Evolutionary conservation across 2,797 vertebrate species (phyloP).

Genomic region (Parauchenoglanis ngamensis): DNA sequence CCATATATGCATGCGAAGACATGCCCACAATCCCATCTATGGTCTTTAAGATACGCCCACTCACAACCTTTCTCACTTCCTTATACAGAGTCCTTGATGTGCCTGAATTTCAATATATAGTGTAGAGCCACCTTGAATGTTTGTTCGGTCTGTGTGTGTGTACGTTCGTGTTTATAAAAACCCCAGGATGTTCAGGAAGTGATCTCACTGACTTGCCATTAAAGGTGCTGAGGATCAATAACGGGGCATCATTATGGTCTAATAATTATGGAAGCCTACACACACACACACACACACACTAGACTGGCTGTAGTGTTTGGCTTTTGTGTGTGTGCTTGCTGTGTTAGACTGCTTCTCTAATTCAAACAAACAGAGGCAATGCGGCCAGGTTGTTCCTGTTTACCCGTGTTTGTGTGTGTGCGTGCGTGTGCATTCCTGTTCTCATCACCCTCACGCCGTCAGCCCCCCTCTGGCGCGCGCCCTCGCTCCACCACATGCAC

Average conservation of each 20-base stretch:
- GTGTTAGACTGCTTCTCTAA: slow-evolving; percentile 20
- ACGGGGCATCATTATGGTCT: background rate
- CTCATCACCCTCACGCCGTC: slow-evolving; percentile 29
- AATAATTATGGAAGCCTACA: background rate
- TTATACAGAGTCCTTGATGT: background rate
- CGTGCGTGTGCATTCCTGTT: slow-evolving; percentile 29
- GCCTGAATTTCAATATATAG: background rate
- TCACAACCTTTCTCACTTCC: background rate
- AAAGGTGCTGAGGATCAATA: slow-evolving; percentile 14
- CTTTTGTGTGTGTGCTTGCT: background rate
- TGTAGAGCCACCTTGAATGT: background rate
- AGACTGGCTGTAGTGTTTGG: background rate
- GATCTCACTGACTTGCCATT: slow-evolving; percentile 9
- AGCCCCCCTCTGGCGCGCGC: slow-evolving; percentile 32
- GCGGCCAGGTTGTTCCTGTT: background rate
- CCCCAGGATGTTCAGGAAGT: background rate
- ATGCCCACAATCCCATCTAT: no score
- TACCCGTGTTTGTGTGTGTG: slow-evolving; percentile 6
- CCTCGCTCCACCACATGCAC: slow-evolving; percentile 45
- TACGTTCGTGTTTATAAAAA: background rate
- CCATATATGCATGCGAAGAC: background rate
- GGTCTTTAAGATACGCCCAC: background rate
- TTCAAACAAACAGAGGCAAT: slow-evolving; percentile 13
- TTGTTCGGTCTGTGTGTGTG: background rate
- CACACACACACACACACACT: background rate